A percentile compares a stretch with the other conserved stretches of the same genome.
Evolutionary conservation across 2,113 vertebrate genomes (phyloP).

Genomic region (Xiphophorus maculatus): DNA sequence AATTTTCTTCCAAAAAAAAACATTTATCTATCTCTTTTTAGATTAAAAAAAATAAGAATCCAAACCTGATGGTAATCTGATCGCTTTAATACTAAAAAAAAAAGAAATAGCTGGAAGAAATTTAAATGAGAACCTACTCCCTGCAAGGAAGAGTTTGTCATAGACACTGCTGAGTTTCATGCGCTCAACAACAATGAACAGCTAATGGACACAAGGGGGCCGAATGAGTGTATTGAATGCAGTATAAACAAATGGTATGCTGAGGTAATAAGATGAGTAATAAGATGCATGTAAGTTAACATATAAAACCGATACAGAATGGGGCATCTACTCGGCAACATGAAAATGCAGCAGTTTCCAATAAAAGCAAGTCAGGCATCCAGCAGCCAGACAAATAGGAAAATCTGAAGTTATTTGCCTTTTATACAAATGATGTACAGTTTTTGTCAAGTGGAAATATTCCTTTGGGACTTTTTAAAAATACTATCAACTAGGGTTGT

Average conservation of each 20-base stretch:
- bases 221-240: constrained; percentile 8
- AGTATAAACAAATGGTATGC: constrained; percentile 35
- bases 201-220: constrained; percentile 47
- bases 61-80: constrained; percentile 59
- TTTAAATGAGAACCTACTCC: constrained; percentile 24
- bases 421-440: neutral
- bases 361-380: constrained; percentile 44
- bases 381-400: constrained; percentile 18
- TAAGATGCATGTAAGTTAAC: constrained; percentile 26
- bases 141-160: constrained; percentile 52
- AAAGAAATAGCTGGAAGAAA: too few relatives aligned
- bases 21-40: constrained; percentile 63
- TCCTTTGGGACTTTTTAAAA: neutral
- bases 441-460: neutral
- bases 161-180: constrained; percentile 61
- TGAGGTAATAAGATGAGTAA: constrained; percentile 53
- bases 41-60: constrained; percentile 62
- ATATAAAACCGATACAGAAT: constrained; percentile 47
- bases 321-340: constrained; percentile 6
- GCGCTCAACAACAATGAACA: constrained; percentile 56
- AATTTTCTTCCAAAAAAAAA: constrained; percentile 74
- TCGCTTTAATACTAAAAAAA: constrained; percentile 44
- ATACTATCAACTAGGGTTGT: too few relatives aligned
- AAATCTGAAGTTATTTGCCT: neutral
- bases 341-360: constrained; percentile 41